Conservation (phyloP, 2,797 vertebrate species). For the Hyperoplus immaculatus region DNA sequence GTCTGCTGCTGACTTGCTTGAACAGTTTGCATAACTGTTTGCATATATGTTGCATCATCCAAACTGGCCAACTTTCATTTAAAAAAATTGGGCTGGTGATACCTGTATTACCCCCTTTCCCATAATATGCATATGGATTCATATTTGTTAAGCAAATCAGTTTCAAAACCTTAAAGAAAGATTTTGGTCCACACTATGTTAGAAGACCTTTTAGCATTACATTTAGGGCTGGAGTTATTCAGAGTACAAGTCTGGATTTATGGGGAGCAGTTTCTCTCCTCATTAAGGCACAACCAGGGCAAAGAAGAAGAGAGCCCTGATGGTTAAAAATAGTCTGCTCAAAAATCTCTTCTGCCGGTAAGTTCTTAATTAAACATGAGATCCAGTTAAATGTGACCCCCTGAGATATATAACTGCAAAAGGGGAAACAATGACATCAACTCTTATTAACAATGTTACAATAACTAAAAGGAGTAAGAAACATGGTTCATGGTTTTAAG, state of each 20-base stretch:
- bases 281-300: conserved; percentile 32
- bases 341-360: conserved; percentile 60
- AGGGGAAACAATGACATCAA: conserved; percentile 29
- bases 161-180: not conserved
- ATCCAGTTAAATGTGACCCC: conserved; percentile 65
- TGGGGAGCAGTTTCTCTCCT: conserved; percentile 15
- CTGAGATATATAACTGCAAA: conserved; percentile 37
- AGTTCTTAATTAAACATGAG: conserved; percentile 79
- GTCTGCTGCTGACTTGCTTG: conserved; percentile 17
- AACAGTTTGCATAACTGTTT: conserved; percentile 24
- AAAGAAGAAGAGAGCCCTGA: conserved; percentile 27
- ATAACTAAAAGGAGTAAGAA: not conserved
- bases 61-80: not conserved
- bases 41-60: conserved; percentile 18
- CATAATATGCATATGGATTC: not conserved
- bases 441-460: conserved; percentile 13
- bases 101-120: not conserved
- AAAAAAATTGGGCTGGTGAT: not conserved
- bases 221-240: not conserved
- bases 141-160: not conserved
- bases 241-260: conserved; percentile 3
- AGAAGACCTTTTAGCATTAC: not conserved
- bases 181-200: not conserved
- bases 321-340: conserved; percentile 64
- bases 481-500: not conserved